Percentiles rank a stretch among this genome's conserved stretches.
phyloP scores from a whole-genome alignment of 2,888 invertebrate genomes.

The Frankliniella intonsa region DNA sequence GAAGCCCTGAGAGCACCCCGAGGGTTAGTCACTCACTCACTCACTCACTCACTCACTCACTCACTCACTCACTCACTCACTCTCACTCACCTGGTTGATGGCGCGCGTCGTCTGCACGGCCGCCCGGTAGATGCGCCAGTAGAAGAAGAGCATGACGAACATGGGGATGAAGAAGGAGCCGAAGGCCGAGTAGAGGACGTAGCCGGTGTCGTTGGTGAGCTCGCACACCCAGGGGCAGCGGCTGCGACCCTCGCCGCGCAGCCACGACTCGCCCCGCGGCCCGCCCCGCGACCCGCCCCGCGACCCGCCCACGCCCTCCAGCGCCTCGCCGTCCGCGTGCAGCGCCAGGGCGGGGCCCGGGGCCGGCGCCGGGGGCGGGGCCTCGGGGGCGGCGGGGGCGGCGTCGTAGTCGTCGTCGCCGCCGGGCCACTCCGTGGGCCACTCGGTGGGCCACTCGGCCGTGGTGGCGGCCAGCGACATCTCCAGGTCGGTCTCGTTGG shows the following conservation, averaged over 20 bases:
- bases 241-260: background rate
- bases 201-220: conserved; percentile 88
- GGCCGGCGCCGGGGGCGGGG: background rate
- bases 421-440: background rate
- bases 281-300: background rate
- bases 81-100: conserved; percentile 61
- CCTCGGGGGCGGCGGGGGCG: background rate
- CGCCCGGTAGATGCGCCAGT: conserved; percentile 93
- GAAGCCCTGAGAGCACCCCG: conserved; percentile 54
- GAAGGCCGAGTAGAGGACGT: conserved; percentile 93
- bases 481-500: conserved; percentile 15
- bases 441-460: background rate
- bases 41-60: too few relatives aligned
- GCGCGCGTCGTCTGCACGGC: conserved; percentile 89
- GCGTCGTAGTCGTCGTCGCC: background rate
- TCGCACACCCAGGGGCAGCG: conserved; percentile 70
- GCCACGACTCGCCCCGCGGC: background rate
- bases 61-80: background rate
- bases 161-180: conserved; percentile 98
- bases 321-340: conserved; percentile 32
- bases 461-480: conserved; percentile 23
- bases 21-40: background rate
- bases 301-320: conserved; percentile 15
- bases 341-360: background rate
- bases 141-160: conserved; percentile 97